Base-by-base conservation (phyloP, 2,888 invertebrate genomes). In the Hirtodrosophila cameraria region DNA sequence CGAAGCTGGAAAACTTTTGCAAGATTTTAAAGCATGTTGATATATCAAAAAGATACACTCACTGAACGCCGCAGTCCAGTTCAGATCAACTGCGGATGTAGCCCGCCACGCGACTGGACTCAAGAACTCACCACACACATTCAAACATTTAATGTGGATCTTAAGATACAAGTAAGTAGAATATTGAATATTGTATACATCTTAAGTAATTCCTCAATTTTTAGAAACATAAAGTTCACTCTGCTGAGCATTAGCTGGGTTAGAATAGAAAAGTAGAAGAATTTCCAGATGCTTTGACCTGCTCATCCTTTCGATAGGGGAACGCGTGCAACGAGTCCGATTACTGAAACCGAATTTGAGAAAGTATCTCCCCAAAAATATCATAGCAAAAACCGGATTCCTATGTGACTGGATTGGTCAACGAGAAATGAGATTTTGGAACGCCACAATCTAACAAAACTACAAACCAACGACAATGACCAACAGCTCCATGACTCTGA, bases 251-350 rank as follows among this genome's bases (percentile, higher is more conserved):
- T 15, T 11, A 8, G 9, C 30, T 15, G 11, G 20, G 23, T 5
- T 25, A 42, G 1, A 54, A 49, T 11, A 39, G 9, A 8, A 67
- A 61, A 11, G n/a, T 58, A 1, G 60, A 78, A n/a, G 57, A 60
- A 4, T 58, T 83, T 23, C 80, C 79, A 6, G 78, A 80, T 54
- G 60, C 43, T 6, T 83, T 81, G 81, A 75, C 72, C 11, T 77
- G 73, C 11, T 84, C 80, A 0, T 66, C 84, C 16, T 1, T 80
- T 52, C 16, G 77, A 83, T 36, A 69, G 73, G 6, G 82, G 83
- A 15, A 20, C 75, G 1, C 9, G 39, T 7, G 52, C 46, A 1
- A 8, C 16, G 7, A 36, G 33, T 13, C 58, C 57, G 8, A 20
- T 8, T 8, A 31, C 16, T 23, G 50, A 46, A 12, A 20, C n/a